Percentiles rank a stretch among this genome's conserved stretches.
Evolutionary conservation across 1,140 invertebrate species (phyloP).

Genomic region (Zaprionus africanus): DNA sequence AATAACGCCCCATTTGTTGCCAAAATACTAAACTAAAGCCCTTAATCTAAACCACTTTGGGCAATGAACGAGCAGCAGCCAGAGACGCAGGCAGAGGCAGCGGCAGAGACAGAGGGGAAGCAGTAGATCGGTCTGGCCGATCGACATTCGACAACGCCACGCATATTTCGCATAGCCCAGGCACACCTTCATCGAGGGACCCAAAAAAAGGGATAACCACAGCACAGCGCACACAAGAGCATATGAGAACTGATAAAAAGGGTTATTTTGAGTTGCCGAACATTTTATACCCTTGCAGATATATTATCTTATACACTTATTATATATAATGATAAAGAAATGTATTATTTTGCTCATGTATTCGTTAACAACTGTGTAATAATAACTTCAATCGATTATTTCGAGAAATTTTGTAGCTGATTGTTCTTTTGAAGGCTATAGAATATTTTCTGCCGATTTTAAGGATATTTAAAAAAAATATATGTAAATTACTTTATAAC

Average conservation of each 20-base stretch:
- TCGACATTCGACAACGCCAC: constrained; percentile 71
- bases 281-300: too few species aligned
- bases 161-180: constrained; percentile 81
- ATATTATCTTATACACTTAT: too few species aligned
- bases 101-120: not conserved
- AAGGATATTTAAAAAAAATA: too few species aligned
- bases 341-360: too few species aligned
- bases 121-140: constrained; percentile 56
- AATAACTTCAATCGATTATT: too few species aligned
- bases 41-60: constrained; percentile 83
- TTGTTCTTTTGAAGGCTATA: too few species aligned
- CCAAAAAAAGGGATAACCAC: constrained; percentile 10
- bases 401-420: too few species aligned
- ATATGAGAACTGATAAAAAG: constrained; percentile 29
- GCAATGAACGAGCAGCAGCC: constrained; percentile 46
- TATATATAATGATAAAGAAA: too few species aligned
- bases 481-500: too few species aligned
- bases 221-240: constrained; percentile 42
- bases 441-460: too few species aligned
- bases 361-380: too few species aligned
- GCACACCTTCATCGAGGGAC: constrained; percentile 69
- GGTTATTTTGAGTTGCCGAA: too few species aligned
- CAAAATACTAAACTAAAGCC: constrained; percentile 70
- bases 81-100: not conserved
- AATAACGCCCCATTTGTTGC: constrained; percentile 73